Percentiles rank a stretch among this genome's conserved stretches.
These are phyloP conservation scores for Neodiprion pinetum DNA, from an alignment of 1,140 invertebrate species.

Conservation along the genomic window DNA sequence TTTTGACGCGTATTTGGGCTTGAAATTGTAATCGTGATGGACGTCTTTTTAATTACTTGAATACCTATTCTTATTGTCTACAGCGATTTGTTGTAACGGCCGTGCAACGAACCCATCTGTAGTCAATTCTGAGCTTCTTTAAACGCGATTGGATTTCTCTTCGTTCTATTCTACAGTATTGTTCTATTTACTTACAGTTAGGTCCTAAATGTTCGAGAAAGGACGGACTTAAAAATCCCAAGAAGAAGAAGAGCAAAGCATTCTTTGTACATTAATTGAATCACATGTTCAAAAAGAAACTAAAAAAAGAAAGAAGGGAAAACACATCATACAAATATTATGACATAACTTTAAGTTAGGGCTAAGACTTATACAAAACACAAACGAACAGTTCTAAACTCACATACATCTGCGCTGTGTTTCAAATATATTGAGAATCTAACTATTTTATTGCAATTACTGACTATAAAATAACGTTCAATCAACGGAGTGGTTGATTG, in stretches of 20 bases:
- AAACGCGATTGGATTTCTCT: too few species aligned
- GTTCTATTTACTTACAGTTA: constrained; percentile 45
- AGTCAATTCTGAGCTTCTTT: too few species aligned
- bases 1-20: too few species aligned
- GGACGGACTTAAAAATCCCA: constrained; percentile 35
- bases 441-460: not conserved
- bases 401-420: not conserved
- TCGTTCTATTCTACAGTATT: not conserved
- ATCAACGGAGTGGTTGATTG: not conserved
- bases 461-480: not conserved
- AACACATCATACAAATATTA: not conserved
- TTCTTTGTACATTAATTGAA: constrained; percentile 1
- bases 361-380: not conserved
- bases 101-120: too few species aligned
- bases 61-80: too few species aligned
- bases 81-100: too few species aligned
- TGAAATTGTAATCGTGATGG: too few species aligned
- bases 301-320: not conserved
- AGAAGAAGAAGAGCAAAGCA: not conserved
- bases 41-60: too few species aligned
- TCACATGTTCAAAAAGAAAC: not conserved
- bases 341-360: constrained; percentile 6
- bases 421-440: not conserved
- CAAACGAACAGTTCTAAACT: not conserved
- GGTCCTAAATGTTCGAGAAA: constrained; percentile 40